A percentile compares a stretch with the other conserved stretches of the same genome.
Conservation (phyloP, 2,888 invertebrate genomes). For the Scaptomyza caliginosa region DNA sequence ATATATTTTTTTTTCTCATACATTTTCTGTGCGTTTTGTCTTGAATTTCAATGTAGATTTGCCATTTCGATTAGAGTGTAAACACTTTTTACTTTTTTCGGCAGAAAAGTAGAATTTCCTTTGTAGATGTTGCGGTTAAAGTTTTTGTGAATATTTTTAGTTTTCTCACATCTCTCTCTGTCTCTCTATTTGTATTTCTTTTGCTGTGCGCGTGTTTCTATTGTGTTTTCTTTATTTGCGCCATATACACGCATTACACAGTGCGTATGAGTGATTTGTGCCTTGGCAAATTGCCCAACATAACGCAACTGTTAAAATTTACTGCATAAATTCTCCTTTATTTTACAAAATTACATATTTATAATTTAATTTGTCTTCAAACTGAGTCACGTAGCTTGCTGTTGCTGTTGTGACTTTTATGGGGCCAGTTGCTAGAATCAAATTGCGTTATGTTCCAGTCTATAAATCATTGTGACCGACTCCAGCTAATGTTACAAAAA, state of each 20-base stretch:
- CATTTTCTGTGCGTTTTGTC: slow-evolving; percentile 16
- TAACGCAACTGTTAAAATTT: slow-evolving; percentile 67
- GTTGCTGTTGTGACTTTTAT: slow-evolving; percentile 17
- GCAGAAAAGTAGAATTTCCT: slow-evolving; percentile 6
- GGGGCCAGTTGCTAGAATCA: slow-evolving; percentile 15
- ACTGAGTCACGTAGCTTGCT: slow-evolving; percentile 40
- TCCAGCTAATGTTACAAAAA: slow-evolving; percentile 13
- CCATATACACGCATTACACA: slow-evolving; percentile 50
- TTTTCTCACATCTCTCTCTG: slow-evolving; percentile 9
- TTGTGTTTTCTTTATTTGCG: slow-evolving; percentile 67
- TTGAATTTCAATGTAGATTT: slow-evolving; percentile 43
- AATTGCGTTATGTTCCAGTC: slow-evolving; percentile 25
- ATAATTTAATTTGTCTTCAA: slow-evolving; percentile 28
- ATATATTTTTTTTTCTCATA: slow-evolving; percentile 50
- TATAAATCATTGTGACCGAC: slow-evolving; percentile 45
- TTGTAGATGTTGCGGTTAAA: slow-evolving; percentile 45
- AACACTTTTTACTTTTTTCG: slow-evolving; percentile 28
- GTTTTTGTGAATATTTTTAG: slow-evolving; percentile 49
- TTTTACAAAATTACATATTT: slow-evolving; percentile 33
- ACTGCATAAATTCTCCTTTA: slow-evolving; percentile 44
- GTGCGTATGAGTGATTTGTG: slow-evolving; percentile 71
- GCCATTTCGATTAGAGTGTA: slow-evolving; percentile 49
- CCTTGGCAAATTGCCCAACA: slow-evolving; percentile 76
- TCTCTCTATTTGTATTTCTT: slow-evolving; percentile 9
- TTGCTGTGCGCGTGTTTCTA: slow-evolving; percentile 39